These are phyloP conservation scores for Rhombomys opimus DNA, from an alignment of 2,113 vertebrate genomes.

Conservation along the genomic window DNA sequence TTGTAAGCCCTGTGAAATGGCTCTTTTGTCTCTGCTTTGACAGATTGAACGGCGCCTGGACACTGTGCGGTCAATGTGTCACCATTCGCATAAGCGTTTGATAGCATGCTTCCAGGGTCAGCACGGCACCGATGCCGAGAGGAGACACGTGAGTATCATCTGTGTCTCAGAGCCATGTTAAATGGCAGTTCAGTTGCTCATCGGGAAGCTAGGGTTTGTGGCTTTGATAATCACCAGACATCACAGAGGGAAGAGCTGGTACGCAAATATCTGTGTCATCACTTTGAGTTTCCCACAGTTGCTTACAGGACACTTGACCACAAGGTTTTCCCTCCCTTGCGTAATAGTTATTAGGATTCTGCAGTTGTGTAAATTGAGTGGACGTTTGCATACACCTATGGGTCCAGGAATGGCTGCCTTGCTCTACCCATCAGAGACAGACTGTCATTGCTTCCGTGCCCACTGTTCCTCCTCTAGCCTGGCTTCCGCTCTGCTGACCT, in stretches of 20 bases:
- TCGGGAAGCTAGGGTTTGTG: background rate
- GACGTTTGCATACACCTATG: background rate
- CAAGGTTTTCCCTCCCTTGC: background rate
- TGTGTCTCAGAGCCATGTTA: fast-evolving
- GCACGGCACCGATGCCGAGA: slow-evolving; percentile 93
- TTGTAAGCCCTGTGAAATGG: background rate
- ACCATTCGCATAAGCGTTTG: slow-evolving; percentile 95
- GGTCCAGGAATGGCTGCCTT: background rate
- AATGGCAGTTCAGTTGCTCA: background rate
- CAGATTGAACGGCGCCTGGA: slow-evolving; percentile 98
- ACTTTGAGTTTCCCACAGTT: background rate
- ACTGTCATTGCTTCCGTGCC: background rate
- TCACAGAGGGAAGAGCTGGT: background rate
- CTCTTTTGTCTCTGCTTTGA: slow-evolving; percentile 57
- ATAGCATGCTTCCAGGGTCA: slow-evolving; percentile 95
- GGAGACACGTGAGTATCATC: slow-evolving; percentile 93
- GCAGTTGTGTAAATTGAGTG: background rate
- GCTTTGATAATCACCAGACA: background rate
- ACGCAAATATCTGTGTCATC: background rate
- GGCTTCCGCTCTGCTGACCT: background rate
- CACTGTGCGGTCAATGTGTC: slow-evolving; percentile 93
- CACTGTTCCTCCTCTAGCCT: background rate
- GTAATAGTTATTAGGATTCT: background rate
- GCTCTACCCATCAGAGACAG: background rate
- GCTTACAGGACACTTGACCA: background rate